Conservation (phyloP, 2,888 invertebrate genomes). For the Phorcus lineatus region DNA sequence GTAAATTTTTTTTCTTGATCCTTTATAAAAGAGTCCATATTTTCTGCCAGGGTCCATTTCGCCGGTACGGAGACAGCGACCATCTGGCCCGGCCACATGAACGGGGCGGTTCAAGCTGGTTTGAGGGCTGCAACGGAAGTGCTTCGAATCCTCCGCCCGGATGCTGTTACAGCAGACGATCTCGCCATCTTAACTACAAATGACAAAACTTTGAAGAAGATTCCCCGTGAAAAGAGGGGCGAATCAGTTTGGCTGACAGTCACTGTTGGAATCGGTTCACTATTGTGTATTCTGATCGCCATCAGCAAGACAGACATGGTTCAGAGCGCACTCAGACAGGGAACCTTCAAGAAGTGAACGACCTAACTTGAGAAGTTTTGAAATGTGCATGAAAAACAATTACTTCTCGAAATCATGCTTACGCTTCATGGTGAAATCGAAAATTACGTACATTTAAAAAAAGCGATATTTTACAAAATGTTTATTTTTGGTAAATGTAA, state of each 20-base stretch:
- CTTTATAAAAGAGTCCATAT: not conserved
- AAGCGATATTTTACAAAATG: too few species aligned
- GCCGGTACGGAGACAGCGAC: constrained; percentile 75
- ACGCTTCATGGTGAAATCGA: too few species aligned
- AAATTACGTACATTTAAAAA: too few species aligned
- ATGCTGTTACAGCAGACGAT: constrained; percentile 53
- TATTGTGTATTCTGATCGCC: not conserved
- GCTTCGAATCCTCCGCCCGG: constrained; percentile 61
- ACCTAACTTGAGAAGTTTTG: too few species aligned
- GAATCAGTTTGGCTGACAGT: not conserved
- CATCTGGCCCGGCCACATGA: constrained; percentile 73
- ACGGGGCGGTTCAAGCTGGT: constrained; percentile 74
- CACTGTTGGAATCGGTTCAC: not conserved
- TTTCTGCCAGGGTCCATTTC: constrained; percentile 66
- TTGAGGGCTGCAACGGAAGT: constrained; percentile 71
- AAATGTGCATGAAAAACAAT: too few species aligned
- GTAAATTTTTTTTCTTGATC: too few species aligned
- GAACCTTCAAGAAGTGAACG: too few species aligned
- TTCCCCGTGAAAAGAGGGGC: not conserved
- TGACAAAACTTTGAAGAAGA: not conserved
- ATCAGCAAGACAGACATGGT: not conserved
- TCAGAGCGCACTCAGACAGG: too few species aligned
- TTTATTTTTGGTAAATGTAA: too few species aligned
- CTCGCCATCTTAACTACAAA: constrained; percentile 28
- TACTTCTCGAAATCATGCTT: too few species aligned